These are phyloP conservation scores for Melitaea athalia DNA, from an alignment of 2,888 invertebrate species.

Conservation along the genomic window DNA sequence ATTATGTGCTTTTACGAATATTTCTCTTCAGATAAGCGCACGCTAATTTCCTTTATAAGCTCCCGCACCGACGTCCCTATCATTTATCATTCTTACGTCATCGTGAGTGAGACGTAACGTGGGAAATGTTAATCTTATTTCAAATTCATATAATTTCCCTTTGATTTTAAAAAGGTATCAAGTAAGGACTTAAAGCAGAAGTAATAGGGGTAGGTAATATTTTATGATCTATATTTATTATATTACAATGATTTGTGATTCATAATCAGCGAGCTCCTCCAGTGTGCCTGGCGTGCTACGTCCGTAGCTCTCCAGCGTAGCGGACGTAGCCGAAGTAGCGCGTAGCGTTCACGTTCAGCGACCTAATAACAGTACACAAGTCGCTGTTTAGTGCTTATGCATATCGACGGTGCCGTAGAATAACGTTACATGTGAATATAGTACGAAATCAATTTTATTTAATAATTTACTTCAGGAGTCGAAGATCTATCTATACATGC, in stretches of 20 bases:
- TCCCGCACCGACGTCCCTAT: not conserved
- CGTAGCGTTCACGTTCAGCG: too few species aligned
- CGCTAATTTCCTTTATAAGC: conserved; percentile 27
- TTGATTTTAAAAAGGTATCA: not conserved
- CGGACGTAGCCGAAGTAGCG: too few species aligned
- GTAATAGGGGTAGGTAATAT: too few species aligned
- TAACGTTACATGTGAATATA: too few species aligned
- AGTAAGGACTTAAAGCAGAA: too few species aligned
- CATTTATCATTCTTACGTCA: conserved; percentile 8
- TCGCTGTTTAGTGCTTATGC: too few species aligned
- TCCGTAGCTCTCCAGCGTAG: too few species aligned
- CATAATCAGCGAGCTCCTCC: not conserved
- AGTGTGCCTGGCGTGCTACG: not conserved
- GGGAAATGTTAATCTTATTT: conserved; percentile 4
- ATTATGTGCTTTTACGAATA: conserved; percentile 22
- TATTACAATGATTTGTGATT: not conserved
- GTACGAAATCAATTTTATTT: too few species aligned
- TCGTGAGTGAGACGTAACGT: not conserved
- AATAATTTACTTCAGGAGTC: too few species aligned
- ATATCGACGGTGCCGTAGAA: too few species aligned
- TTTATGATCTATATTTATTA: not conserved
- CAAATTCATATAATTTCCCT: not conserved
- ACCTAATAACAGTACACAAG: too few species aligned
- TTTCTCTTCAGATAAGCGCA: conserved; percentile 23
- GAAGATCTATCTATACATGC: too few species aligned